Evolutionary conservation across 2,113 vertebrate species (phyloP).

Genomic region (Erythrocercus mccallii): DNA sequence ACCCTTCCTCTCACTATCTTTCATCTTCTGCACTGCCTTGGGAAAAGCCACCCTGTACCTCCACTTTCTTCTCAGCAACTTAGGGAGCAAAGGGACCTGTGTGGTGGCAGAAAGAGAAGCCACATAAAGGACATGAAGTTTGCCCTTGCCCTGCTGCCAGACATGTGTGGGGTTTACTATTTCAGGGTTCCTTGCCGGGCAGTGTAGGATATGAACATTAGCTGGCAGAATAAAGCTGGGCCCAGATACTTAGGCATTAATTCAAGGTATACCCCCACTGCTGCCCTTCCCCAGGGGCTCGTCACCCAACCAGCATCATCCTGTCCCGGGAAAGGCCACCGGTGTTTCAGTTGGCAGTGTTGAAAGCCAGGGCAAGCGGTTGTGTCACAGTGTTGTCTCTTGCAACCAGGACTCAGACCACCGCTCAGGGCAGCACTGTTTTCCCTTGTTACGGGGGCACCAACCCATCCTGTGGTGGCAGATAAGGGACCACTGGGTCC

Average conservation of each 20-base stretch:
- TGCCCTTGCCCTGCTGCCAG: neutral
- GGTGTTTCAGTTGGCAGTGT: neutral
- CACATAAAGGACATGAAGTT: neutral
- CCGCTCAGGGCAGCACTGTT: accelerated
- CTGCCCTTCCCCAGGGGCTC: neutral
- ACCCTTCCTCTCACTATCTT: neutral
- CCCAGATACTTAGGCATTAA: neutral
- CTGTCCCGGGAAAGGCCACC: neutral
- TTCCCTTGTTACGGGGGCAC: neutral
- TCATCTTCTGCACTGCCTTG: neutral
- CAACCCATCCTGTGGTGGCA: neutral
- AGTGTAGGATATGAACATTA: accelerated
- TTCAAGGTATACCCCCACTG: neutral
- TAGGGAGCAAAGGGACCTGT: neutral
- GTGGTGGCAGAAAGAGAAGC: neutral
- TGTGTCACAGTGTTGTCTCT: neutral
- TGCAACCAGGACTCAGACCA: neutral
- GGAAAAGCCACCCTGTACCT: neutral
- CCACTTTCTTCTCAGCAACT: neutral
- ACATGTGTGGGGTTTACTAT: neutral
- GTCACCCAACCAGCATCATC: neutral
- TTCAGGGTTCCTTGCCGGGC: accelerated
- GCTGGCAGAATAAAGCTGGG: neutral
- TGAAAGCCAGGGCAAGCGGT: neutral
- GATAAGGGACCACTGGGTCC: neutral